Evolutionary conservation across 2,888 invertebrate species (phyloP).

Genomic region (Zaprionus lineosus): DNA sequence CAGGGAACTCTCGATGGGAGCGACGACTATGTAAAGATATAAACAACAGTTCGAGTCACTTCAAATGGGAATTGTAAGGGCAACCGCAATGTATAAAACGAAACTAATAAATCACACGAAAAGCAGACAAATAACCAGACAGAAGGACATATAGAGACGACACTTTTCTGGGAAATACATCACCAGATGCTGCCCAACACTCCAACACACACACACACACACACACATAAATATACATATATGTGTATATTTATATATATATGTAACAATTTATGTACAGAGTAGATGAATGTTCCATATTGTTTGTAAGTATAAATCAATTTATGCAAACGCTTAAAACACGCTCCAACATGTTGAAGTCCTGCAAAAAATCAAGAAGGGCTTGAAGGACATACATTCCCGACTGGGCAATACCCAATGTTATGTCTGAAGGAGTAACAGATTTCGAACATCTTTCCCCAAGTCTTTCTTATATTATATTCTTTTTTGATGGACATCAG

Average conservation of each 20-base stretch:
- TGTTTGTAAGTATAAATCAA: conserved; percentile 52
- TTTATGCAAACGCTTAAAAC: conserved; percentile 66
- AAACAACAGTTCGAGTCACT: too few species aligned
- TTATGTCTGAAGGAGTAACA: too few species aligned
- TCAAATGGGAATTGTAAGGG: conserved; percentile 29
- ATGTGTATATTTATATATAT: not conserved
- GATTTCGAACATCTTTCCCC: too few species aligned
- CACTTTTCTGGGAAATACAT: not conserved
- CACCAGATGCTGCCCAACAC: conserved; percentile 9
- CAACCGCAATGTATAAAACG: conserved; percentile 70
- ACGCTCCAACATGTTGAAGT: conserved; percentile 44
- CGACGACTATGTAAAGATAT: too few species aligned
- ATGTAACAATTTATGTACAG: not conserved
- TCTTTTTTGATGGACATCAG: too few species aligned
- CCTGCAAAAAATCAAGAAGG: conserved; percentile 7
- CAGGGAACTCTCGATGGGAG: too few species aligned
- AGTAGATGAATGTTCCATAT: too few species aligned
- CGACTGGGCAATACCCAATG: too few species aligned
- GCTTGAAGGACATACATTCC: too few species aligned
- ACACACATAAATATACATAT: not conserved
- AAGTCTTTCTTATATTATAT: too few species aligned
- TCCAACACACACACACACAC: not conserved
- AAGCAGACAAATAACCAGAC: conserved; percentile 58
- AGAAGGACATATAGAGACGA: not conserved
- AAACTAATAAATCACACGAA: conserved; percentile 69